Conservation (phyloP, 2,797 vertebrate genomes). For the Gymnopithys bicolor region DNA sequence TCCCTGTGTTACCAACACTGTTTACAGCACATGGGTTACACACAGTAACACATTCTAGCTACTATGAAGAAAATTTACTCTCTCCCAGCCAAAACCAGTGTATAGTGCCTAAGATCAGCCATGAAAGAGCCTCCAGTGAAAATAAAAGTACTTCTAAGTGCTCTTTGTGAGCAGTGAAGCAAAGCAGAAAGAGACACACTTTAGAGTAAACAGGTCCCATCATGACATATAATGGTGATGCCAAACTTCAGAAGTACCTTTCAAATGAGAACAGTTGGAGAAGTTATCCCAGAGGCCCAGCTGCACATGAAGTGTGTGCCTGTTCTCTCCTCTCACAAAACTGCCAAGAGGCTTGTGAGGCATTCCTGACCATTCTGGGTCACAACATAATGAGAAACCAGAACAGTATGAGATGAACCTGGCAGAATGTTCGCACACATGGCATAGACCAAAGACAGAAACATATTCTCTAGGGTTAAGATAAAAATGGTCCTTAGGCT, state of each 20-base stretch:
- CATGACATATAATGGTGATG: background rate
- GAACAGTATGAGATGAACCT: background rate
- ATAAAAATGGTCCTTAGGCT: background rate
- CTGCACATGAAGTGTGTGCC: fast-evolving
- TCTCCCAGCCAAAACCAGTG: background rate
- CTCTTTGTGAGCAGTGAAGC: background rate
- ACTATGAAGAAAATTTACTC: background rate
- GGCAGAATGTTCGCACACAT: background rate
- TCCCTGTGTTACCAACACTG: background rate
- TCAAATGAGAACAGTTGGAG: background rate
- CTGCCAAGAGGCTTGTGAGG: background rate
- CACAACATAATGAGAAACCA: background rate
- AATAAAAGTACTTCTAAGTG: constrained; percentile 22
- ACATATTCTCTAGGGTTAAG: background rate
- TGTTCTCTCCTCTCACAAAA: background rate
- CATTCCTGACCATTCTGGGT: background rate
- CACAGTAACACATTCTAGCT: background rate
- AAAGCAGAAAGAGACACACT: background rate
- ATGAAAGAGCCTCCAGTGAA: background rate
- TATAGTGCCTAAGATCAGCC: background rate
- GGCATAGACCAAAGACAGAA: background rate
- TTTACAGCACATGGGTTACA: background rate
- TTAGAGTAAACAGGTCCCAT: background rate
- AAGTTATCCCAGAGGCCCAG: background rate
- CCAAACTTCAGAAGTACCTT: background rate